phyloP scores from a whole-genome alignment of 2,888 invertebrate species.

The Mesoligia furuncula region DNA sequence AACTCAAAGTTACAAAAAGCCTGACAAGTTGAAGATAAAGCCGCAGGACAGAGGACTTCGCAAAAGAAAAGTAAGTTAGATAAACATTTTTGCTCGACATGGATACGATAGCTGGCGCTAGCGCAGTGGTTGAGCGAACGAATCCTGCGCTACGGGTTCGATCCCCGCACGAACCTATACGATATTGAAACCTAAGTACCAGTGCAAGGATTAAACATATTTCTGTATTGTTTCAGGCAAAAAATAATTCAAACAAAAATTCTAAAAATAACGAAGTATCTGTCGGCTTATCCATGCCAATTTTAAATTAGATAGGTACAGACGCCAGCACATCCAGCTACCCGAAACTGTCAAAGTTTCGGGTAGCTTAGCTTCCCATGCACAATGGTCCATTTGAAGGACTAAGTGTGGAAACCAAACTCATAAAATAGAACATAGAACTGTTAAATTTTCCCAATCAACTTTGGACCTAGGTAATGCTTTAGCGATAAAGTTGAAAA shows the following conservation, averaged over 20 bases:
- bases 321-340: too few species aligned
- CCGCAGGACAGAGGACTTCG: not conserved
- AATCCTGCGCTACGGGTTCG: slow-evolving; percentile 31
- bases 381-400: too few species aligned
- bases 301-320: slow-evolving; percentile 7
- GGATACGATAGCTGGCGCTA: too few species aligned
- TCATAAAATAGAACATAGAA: too few species aligned
- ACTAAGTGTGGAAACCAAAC: too few species aligned
- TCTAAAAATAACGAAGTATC: not conserved
- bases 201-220: not conserved
- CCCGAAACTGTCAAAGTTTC: too few species aligned
- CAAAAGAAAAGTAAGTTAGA: slow-evolving; percentile 23
- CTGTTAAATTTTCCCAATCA: too few species aligned
- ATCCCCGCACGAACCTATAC: slow-evolving; percentile 15
- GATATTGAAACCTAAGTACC: not conserved
- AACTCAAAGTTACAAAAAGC: not conserved
- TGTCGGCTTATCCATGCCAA: slow-evolving; percentile 20
- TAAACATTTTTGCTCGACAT: not conserved
- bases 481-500: too few species aligned
- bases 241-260: not conserved
- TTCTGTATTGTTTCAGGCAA: slow-evolving; percentile 35
- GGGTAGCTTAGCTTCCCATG: too few species aligned
- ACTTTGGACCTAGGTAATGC: too few species aligned
- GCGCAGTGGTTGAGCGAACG: not conserved
- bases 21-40: slow-evolving; percentile 4